Percentiles rank a stretch among this genome's conserved stretches.
These are phyloP conservation scores for Polietes domitor DNA, from an alignment of 2,888 invertebrate species.

Conservation along the genomic window DNA sequence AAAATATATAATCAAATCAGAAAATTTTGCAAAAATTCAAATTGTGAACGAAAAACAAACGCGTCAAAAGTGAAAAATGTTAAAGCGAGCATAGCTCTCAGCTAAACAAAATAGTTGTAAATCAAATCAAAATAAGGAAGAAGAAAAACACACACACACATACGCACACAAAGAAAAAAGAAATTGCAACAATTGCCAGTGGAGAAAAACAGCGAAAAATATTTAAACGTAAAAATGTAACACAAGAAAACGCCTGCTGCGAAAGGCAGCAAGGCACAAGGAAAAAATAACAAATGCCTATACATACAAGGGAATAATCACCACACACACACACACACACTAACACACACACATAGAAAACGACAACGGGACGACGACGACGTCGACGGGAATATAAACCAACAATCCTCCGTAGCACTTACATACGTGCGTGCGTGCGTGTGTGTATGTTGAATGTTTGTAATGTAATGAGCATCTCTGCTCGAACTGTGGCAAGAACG, in stretches of 20 bases:
- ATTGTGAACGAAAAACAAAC: slow-evolving; percentile 46
- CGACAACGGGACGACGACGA: neutral
- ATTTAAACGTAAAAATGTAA: slow-evolving; percentile 44
- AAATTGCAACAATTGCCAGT: slow-evolving; percentile 24
- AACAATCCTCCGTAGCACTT: slow-evolving; percentile 23
- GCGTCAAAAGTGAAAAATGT: slow-evolving; percentile 26
- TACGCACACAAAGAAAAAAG: neutral
- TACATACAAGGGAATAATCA: slow-evolving; percentile 65
- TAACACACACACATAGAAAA: neutral
- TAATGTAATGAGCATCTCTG: slow-evolving; percentile 54
- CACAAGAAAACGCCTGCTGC: slow-evolving; percentile 69
- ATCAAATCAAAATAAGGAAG: neutral
- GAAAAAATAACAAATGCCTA: slow-evolving; percentile 63
- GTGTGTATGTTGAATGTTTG: slow-evolving; percentile 41
- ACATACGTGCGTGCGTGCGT: neutral
- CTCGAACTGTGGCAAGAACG: neutral
- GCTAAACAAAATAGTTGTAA: slow-evolving; percentile 19
- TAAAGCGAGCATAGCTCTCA: neutral
- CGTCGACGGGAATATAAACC: neutral
- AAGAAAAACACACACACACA: too few relatives aligned
- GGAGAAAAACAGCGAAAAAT: slow-evolving; percentile 53
- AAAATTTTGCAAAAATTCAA: slow-evolving; percentile 40
- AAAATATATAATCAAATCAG: slow-evolving; percentile 57
- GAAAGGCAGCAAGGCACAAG: slow-evolving; percentile 54
- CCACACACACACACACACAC: slow-evolving; percentile 45